Evolutionary conservation across 2,888 invertebrate genomes (phyloP), one percentile per base, ranked within the genome.

Genomic region (Phyllotreta striolata): DNA sequence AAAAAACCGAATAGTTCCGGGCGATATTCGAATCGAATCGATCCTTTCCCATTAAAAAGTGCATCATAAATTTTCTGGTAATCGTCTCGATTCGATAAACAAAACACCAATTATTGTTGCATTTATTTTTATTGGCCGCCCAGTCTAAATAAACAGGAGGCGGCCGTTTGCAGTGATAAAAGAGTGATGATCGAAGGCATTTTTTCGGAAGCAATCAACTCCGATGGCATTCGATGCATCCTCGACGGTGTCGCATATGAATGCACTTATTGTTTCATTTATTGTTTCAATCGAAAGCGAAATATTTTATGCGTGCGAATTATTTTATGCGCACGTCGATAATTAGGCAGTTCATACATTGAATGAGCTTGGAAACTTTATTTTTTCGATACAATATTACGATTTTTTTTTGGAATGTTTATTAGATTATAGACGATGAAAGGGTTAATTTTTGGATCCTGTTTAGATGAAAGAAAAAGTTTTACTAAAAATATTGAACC

Each of bases 161-260:
- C 10, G 40, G 41, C 57, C 24, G 24, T 24, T 37, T 13, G 56
- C 24, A 57, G 46, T 49, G 58, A 58, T 58, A 58, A 58, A 46
- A 58, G 58, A 58, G 58, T 58, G 58, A 58, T 58, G 58, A 58
- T 58, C 34, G 49, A 58, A 58, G 58, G 58, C 58, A 49, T 58
- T 58, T 58, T 58, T 38, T 24, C 24, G 58, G 58, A 58, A 58
- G 58, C 49, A 34, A 58, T 49, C 49, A 58, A 58, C 58, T 47
- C 37, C 39, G 13, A 40, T 41, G 49, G 58, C 47, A 39, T 58
- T 47, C 58, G 49, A 47, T 47, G 47, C 13, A 47, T 47, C 47
- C 10, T 44, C 47, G n/a, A 47, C 14, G 14, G 44, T 44, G 44
- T 44, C 44, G 44, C 24, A 24, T 44, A 44, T 47, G 47, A 47